Evolutionary conservation across 2,797 vertebrate species (phyloP).

Genomic region (Cichlasoma orientale): DNA sequence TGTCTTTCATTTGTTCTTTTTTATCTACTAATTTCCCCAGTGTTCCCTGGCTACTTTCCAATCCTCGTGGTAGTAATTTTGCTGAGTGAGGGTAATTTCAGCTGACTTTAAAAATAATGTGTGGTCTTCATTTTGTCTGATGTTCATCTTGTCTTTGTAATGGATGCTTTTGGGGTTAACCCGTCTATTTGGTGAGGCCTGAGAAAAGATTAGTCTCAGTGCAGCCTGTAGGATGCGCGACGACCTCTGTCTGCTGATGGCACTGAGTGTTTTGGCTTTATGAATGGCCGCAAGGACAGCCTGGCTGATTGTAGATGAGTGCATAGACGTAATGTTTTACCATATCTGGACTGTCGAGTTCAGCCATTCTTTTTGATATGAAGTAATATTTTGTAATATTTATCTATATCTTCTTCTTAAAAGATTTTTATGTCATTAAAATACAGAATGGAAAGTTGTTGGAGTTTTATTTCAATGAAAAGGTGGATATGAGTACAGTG

Average conservation of each 20-base stretch:
- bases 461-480: background rate
- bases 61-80: background rate
- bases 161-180: background rate
- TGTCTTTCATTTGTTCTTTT: slow-evolving; percentile 31
- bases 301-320: background rate
- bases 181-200: background rate
- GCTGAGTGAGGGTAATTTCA: slow-evolving; percentile 46
- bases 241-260: too few relatives aligned
- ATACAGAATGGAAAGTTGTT: background rate
- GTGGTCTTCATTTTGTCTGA: background rate
- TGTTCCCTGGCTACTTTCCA: slow-evolving; percentile 43
- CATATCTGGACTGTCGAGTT: background rate
- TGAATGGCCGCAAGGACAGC: background rate
- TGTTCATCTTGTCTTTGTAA: background rate
- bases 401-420: background rate
- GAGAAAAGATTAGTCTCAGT: background rate
- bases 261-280: background rate
- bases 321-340: background rate
- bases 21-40: slow-evolving; percentile 21
- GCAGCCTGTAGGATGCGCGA: background rate
- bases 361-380: background rate
- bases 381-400: background rate
- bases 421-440: slow-evolving; percentile 14
- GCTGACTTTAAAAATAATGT: background rate
- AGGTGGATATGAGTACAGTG: too few relatives aligned